Conservation (phyloP, 1,140 invertebrate species). For the Lucilia cuprina region DNA sequence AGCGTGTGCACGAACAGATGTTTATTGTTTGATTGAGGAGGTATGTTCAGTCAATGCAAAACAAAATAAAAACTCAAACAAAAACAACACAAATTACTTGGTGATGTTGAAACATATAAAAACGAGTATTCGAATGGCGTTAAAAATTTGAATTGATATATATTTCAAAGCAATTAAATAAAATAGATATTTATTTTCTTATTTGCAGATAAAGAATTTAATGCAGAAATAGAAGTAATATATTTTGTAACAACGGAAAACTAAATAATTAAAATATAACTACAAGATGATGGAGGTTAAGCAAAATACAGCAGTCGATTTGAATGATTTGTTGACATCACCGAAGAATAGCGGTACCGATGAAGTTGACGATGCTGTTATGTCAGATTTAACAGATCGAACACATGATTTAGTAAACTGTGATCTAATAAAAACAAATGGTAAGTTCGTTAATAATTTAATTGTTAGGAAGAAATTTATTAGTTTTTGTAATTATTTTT, state of each 20-base stretch:
- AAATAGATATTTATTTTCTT: background rate
- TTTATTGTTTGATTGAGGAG: background rate
- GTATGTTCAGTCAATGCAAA: background rate
- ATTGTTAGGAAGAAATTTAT: background rate
- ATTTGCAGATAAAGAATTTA: conserved; percentile 28
- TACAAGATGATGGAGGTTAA: conserved; percentile 42
- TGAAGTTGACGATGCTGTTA: conserved; percentile 16
- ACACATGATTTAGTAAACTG: background rate
- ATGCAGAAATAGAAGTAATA: conserved; percentile 15
- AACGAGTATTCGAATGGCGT: background rate
- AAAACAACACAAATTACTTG: background rate
- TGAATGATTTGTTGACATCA: conserved; percentile 24
- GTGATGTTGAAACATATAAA: background rate
- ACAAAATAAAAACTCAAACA: background rate
- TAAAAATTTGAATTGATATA: background rate
- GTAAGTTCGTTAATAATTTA: background rate
- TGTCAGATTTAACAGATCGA: conserved; percentile 17
- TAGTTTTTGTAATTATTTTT: background rate
- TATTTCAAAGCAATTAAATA: background rate
- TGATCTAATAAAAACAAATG: conserved; percentile 12
- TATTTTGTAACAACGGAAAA: background rate
- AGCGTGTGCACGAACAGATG: background rate
- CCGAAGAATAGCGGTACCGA: conserved; percentile 28
- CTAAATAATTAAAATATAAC: background rate
- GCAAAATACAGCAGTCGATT: conserved; percentile 34